Conservation (phyloP, 1,140 invertebrate genomes). For the Teleogryllus occipitalis region DNA sequence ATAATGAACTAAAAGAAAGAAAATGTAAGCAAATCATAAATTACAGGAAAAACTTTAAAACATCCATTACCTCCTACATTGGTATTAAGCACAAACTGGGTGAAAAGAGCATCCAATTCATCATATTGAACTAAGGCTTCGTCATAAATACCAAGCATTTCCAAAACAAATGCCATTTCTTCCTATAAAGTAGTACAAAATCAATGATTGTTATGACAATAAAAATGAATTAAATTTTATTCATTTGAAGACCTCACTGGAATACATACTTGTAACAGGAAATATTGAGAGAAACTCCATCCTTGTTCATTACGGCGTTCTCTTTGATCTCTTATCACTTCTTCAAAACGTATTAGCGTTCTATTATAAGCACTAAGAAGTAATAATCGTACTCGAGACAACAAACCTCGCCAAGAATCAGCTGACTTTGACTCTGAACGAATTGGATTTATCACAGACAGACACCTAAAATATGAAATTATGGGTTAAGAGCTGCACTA, state of each 20-base stretch:
- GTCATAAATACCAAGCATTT: slow-evolving; percentile 88
- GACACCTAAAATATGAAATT: slow-evolving; percentile 58
- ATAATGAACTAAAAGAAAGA: too few relatives aligned
- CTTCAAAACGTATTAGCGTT: slow-evolving; percentile 78
- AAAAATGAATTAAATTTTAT: slow-evolving; percentile 8
- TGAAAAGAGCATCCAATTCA: slow-evolving; percentile 93
- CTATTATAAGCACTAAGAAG: slow-evolving; percentile 81
- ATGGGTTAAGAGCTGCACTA: neutral
- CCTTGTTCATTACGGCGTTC: slow-evolving; percentile 81
- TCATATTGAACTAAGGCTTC: slow-evolving; percentile 96
- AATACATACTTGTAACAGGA: slow-evolving; percentile 71
- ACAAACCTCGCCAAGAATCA: slow-evolving; percentile 80
- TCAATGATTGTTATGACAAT: slow-evolving; percentile 11
- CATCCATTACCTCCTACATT: slow-evolving; percentile 58
- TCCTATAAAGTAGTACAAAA: slow-evolving; percentile 57
- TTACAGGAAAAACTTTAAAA: too few relatives aligned
- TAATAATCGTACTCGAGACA: slow-evolving; percentile 72
- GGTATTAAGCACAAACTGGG: slow-evolving; percentile 90
- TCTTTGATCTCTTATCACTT: slow-evolving; percentile 79
- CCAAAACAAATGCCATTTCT: slow-evolving; percentile 88
- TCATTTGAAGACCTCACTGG: neutral
- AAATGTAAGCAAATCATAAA: too few relatives aligned
- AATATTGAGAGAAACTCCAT: slow-evolving; percentile 94
- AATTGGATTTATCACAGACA: slow-evolving; percentile 82
- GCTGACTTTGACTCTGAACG: slow-evolving; percentile 79